phyloP scores from a whole-genome alignment of 2,888 invertebrate species.

The Quadriops clusia region DNA sequence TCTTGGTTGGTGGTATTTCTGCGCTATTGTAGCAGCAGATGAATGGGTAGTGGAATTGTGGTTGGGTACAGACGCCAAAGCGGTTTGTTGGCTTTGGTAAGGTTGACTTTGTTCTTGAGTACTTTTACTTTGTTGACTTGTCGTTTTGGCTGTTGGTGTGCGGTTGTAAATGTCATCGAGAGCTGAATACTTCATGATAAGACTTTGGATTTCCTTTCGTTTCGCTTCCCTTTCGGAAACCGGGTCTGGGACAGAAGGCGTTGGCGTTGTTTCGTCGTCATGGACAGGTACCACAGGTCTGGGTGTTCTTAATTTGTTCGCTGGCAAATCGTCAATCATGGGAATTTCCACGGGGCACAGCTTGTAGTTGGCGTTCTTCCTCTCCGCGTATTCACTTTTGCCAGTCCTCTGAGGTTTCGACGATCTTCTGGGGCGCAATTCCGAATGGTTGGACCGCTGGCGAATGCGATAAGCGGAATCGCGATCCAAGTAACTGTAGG shows the following conservation, averaged over 20 bases:
- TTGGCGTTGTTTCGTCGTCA: conserved; percentile 39
- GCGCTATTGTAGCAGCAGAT: conserved; percentile 26
- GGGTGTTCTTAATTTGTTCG: conserved; percentile 7
- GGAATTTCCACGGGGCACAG: conserved; percentile 40
- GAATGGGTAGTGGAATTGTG: conserved; percentile 1
- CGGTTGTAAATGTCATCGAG: conserved; percentile 57
- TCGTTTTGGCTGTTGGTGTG: conserved; percentile 34
- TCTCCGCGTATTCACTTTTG: conserved; percentile 49
- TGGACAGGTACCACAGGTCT: too few relatives aligned
- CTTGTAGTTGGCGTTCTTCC: conserved; percentile 36
- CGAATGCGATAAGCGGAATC: conserved; percentile 29
- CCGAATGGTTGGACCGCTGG: conserved; percentile 22
- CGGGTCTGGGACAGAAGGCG: conserved; percentile 43
- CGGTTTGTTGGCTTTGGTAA: conserved; percentile 1
- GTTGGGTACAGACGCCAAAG: conserved; percentile 5
- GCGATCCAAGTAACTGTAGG: conserved; percentile 31
- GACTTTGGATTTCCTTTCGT: conserved; percentile 70
- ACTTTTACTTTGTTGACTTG: conserved; percentile 33
- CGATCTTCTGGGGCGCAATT: conserved; percentile 31
- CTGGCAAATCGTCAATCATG: conserved; percentile 19
- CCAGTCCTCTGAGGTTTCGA: conserved; percentile 47
- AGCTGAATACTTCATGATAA: conserved; percentile 73
- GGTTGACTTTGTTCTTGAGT: conserved; percentile 5
- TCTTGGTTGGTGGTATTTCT: conserved; percentile 27
- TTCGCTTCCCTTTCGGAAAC: conserved; percentile 64